Conservation (phyloP, 1,140 invertebrate genomes). For the Saccostrea cuccullata region DNA sequence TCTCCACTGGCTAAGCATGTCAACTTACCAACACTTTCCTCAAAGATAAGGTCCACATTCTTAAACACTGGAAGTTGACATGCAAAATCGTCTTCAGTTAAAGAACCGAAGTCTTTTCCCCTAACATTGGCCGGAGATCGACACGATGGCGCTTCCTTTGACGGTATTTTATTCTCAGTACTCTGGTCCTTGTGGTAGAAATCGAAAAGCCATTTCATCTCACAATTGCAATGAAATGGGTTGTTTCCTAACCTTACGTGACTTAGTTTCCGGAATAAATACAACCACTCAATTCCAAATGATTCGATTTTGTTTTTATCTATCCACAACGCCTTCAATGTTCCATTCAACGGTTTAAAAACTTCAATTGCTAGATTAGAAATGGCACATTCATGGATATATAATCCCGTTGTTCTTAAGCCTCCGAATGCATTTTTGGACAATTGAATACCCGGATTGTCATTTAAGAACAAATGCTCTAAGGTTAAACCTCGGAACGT, state of each 20-base stretch:
- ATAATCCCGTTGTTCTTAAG: conserved; percentile 74
- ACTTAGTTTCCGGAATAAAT: conserved; percentile 70
- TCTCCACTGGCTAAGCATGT: conserved; percentile 75
- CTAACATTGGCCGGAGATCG: conserved; percentile 65
- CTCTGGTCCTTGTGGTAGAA: conserved; percentile 63
- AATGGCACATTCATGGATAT: conserved; percentile 75
- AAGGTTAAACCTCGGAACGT: conserved; percentile 76
- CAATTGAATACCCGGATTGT: conserved; percentile 73
- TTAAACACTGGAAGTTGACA: conserved; percentile 76
- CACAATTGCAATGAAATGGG: conserved; percentile 77
- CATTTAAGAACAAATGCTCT: conserved; percentile 76
- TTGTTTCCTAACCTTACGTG: conserved; percentile 75
- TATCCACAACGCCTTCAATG: conserved; percentile 74
- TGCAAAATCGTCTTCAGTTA: conserved; percentile 73
- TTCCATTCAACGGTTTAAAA: conserved; percentile 73
- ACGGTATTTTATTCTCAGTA: conserved; percentile 63
- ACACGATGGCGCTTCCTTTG: conserved; percentile 70
- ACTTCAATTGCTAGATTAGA: conserved; percentile 69
- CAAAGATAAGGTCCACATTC: conserved; percentile 75
- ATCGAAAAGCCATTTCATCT: conserved; percentile 73
- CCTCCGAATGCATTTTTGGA: conserved; percentile 72
- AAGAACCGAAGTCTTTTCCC: conserved; percentile 66
- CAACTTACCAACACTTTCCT: conserved; percentile 68
- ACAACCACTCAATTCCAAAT: conserved; percentile 68
- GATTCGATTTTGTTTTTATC: conserved; percentile 74